Evolutionary conservation across 2,888 invertebrate species (phyloP), one percentile per base, ranked within the genome.

Genomic region (Globia sparganii): DNA sequence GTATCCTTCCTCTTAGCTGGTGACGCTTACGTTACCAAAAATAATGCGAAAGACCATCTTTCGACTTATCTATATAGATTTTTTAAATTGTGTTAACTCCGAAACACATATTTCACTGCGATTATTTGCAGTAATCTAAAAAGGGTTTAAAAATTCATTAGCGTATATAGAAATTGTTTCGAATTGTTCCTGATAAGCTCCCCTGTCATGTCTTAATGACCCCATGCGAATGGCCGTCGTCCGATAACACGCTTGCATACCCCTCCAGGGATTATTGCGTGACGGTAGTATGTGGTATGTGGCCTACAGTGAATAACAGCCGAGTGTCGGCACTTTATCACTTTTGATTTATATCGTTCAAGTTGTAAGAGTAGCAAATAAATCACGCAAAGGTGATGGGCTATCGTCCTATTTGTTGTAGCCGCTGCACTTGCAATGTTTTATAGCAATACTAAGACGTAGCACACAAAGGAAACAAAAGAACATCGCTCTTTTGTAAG

Each of bases 291-390:
- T 75, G 84, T 69, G 73, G 61, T 72, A 83, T 72, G 73, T 77
- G 69, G 49, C 58, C 46, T 56, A 69, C 74, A 66, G 66, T 80
- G 83, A 84, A 84, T 80, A 77, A 84, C 77, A 80, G 53, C 34
- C 70, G 25, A 53, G 43, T 80, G 83, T 84, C 81, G 72, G 84
- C 83, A 72, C 84, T 83, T 80, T 80, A 83, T 83, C 83, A 72
- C 59, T 34, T 37, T 67, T 84, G 84, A 83, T 84, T 83, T 80
- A 83, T 83, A 64, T 70, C 72, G 53, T 70, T 2, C 62, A 64
- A 75, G 62, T 84, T 75, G 72, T 72, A 66, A 62, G 77, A 72
- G 72, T 66, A 43, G 77, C 67, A 56, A 77, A 83, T 83, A 83
- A 77, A 83, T 83, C 80, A 84, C 62, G 15, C 4, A 25, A 62